Percentiles rank a stretch among this genome's conserved stretches.
Evolutionary conservation across 2,888 invertebrate species (phyloP).

Genomic region (Druceiella hillmani): DNA sequence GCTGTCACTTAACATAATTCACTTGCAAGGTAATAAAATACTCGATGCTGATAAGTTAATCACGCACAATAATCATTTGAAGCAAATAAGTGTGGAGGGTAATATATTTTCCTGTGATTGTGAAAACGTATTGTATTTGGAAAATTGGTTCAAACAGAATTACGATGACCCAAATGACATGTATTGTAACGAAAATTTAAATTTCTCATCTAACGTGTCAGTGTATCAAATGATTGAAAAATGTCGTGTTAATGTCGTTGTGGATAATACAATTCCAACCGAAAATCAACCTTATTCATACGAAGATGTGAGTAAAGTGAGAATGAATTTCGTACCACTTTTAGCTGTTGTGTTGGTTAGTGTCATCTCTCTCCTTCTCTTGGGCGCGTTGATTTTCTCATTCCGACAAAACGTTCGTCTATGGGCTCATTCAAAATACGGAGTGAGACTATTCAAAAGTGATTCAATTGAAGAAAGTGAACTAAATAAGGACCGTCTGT

Average conservation of each 20-base stretch:
- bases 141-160: conserved; percentile 62
- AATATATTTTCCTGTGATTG: conserved; percentile 79
- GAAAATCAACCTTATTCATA: conserved; percentile 56
- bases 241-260: conserved; percentile 44
- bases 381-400: conserved; percentile 67
- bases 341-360: conserved; percentile 68
- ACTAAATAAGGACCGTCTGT: conserved; percentile 62
- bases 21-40: conserved; percentile 71
- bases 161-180: conserved; percentile 59
- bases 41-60: conserved; percentile 64
- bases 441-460: conserved; percentile 68
- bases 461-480: conserved; percentile 52
- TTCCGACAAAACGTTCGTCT: conserved; percentile 74
- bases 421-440: conserved; percentile 78
- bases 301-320: conserved; percentile 62
- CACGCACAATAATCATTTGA: conserved; percentile 53
- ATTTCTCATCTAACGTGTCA: conserved; percentile 38
- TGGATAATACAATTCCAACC: conserved; percentile 51
- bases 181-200: conserved; percentile 56
- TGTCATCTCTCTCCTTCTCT: conserved; percentile 63
- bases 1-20: conserved; percentile 62
- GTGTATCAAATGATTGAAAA: conserved; percentile 46
- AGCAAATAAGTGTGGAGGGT: conserved; percentile 63
- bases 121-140: conserved; percentile 57
- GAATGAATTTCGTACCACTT: conserved; percentile 65